These are phyloP conservation scores for Ceratosolen fusciceps DNA, from an alignment of 1,140 invertebrate species.

Conservation along the genomic window DNA sequence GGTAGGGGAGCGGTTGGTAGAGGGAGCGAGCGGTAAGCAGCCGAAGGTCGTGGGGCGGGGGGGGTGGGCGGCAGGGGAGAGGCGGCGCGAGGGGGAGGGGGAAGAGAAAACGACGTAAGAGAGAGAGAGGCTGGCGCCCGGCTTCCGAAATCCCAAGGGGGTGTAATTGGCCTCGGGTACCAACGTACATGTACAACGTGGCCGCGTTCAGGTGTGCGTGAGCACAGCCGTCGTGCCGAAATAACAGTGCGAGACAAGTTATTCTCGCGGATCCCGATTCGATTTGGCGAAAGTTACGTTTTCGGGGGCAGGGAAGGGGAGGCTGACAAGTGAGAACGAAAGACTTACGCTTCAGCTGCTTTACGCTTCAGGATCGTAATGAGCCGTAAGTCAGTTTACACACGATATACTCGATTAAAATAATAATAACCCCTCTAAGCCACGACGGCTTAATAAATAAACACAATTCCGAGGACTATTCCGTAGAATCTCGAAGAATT, in stretches of 20 bases:
- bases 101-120: slow-evolving; percentile 8
- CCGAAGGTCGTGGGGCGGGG: slow-evolving; percentile 51
- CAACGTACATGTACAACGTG: slow-evolving; percentile 38
- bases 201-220: background rate
- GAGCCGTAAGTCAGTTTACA: background rate
- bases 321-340: background rate
- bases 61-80: slow-evolving; percentile 44
- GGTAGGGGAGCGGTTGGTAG: slow-evolving; percentile 33
- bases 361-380: background rate
- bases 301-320: no score
- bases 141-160: slow-evolving; percentile 58
- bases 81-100: slow-evolving; percentile 11
- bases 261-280: background rate
- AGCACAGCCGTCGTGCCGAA: background rate
- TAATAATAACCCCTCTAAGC: no score
- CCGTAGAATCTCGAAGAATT: no score
- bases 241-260: slow-evolving; percentile 10
- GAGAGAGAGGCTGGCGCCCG: slow-evolving; percentile 23
- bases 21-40: slow-evolving; percentile 2
- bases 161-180: slow-evolving; percentile 61
- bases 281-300: background rate
- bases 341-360: background rate
- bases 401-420: no score
- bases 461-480: no score
- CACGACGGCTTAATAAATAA: no score